These are phyloP conservation scores for Lingula anatina DNA, from an alignment of 2,888 invertebrate genomes.

Conservation along the genomic window DNA sequence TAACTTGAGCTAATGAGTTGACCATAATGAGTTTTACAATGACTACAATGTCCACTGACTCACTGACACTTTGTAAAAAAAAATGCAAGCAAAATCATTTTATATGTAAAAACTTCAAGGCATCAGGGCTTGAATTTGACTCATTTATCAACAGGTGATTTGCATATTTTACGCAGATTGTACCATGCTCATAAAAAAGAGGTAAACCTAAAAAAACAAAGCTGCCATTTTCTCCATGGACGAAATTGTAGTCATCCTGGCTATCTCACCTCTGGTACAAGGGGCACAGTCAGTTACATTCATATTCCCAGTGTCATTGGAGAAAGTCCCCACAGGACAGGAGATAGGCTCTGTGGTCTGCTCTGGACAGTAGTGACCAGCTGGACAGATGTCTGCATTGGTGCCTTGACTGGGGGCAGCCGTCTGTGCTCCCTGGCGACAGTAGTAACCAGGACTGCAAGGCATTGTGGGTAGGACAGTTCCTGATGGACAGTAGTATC, in stretches of 20 bases:
- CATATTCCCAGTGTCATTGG: conserved; percentile 32
- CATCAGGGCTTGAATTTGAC: not conserved
- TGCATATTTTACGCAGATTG: not conserved
- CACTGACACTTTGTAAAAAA: too few species aligned
- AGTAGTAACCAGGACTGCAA: conserved; percentile 37
- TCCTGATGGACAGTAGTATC: conserved; percentile 36
- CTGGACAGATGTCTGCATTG: conserved; percentile 40
- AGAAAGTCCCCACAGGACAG: conserved; percentile 38
- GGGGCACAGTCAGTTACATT: conserved; percentile 34
- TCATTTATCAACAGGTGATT: not conserved
- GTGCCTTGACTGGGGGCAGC: conserved; percentile 33
- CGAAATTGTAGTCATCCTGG: too few species aligned
- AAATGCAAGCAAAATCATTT: not conserved
- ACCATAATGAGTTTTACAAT: too few species aligned
- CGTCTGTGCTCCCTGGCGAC: conserved; percentile 29
- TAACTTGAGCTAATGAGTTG: too few species aligned
- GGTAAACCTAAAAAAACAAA: too few species aligned
- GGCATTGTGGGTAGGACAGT: conserved; percentile 30
- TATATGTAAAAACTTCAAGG: not conserved
- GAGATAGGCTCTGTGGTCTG: conserved; percentile 32
- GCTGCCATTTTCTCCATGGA: too few species aligned
- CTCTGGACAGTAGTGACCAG: conserved; percentile 43
- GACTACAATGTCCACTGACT: too few species aligned
- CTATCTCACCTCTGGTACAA: too few species aligned
- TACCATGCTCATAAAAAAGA: too few species aligned